These are phyloP conservation scores for Odontocerum albicorne DNA, from an alignment of 2,888 invertebrate species.

Conservation along the genomic window DNA sequence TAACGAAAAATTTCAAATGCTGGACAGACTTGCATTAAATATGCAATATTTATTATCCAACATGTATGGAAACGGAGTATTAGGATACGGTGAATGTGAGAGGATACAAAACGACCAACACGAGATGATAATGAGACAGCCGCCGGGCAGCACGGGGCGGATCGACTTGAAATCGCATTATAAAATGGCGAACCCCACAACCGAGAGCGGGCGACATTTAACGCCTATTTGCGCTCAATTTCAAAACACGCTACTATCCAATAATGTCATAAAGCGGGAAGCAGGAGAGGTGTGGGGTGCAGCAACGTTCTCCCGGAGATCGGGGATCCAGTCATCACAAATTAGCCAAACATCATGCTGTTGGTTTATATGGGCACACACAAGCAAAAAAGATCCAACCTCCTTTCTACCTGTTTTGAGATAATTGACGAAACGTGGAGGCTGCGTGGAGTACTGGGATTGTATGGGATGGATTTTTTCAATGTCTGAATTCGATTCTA, in stretches of 20 bases:
- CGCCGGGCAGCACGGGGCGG: slow-evolving; percentile 12
- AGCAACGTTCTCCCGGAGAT: too few species aligned
- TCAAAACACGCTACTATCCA: slow-evolving; percentile 35
- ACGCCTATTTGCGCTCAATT: slow-evolving; percentile 67
- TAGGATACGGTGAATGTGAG: background rate
- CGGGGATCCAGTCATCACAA: background rate
- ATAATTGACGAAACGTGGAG: too few species aligned
- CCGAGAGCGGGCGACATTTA: slow-evolving; percentile 58
- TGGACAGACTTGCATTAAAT: too few species aligned
- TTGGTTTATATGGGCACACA: too few species aligned
- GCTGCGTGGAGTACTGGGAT: too few species aligned
- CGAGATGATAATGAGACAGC: slow-evolving; percentile 27
- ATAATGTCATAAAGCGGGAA: slow-evolving; percentile 29
- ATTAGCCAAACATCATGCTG: slow-evolving; percentile 3
- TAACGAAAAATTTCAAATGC: too few species aligned
- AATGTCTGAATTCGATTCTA: too few species aligned
- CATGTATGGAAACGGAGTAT: background rate
- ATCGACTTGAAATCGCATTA: slow-evolving; percentile 34
- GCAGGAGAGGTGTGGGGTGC: background rate
- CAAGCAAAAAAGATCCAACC: too few species aligned
- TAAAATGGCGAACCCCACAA: slow-evolving; percentile 35
- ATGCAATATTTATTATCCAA: too few species aligned
- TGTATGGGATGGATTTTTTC: too few species aligned
- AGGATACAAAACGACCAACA: slow-evolving; percentile 27
- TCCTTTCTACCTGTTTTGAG: too few species aligned